Conservation (phyloP, 2,113 vertebrate genomes). For the Hucho hucho region DNA sequence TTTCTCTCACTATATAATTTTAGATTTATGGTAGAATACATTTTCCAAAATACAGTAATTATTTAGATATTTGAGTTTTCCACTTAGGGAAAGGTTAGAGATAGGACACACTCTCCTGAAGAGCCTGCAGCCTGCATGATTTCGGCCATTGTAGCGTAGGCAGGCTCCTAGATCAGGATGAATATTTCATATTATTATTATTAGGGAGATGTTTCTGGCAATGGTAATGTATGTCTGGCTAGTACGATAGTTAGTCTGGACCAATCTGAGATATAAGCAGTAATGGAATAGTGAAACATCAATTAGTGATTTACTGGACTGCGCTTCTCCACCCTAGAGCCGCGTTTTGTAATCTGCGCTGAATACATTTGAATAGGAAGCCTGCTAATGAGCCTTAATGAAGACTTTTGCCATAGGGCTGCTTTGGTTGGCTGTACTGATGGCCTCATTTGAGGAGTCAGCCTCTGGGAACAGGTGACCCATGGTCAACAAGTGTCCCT, state of each 20-base stretch:
- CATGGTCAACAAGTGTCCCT: slow-evolving; percentile 2
- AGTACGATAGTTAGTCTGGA: slow-evolving; percentile 35
- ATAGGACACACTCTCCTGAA: slow-evolving; percentile 45
- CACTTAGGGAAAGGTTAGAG: slow-evolving; percentile 26
- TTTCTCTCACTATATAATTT: slow-evolving; percentile 3
- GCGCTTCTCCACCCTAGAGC: slow-evolving; percentile 56
- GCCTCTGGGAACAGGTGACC: slow-evolving; percentile 54
- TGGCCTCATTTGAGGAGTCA: slow-evolving; percentile 36
- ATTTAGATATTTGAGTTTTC: slow-evolving; percentile 28
- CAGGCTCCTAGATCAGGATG: slow-evolving; percentile 4
- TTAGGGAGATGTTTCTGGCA: slow-evolving; percentile 2
- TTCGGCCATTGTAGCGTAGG: not conserved
- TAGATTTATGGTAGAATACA: not conserved
- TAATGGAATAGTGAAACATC: slow-evolving; percentile 54
- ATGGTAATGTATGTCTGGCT: not conserved
- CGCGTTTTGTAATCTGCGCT: slow-evolving; percentile 61
- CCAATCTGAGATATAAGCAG: slow-evolving; percentile 40
- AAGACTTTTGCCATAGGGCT: slow-evolving; percentile 57
- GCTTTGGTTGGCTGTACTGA: slow-evolving; percentile 42
- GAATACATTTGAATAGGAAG: slow-evolving; percentile 65
- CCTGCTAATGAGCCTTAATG: slow-evolving; percentile 66
- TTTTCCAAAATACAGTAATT: not conserved
- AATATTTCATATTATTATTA: not conserved
- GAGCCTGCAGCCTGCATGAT: slow-evolving; percentile 1
- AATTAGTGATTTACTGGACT: slow-evolving; percentile 64